phyloP scores from a whole-genome alignment of 2,113 vertebrate genomes.

The Copsychus sechellarum region DNA sequence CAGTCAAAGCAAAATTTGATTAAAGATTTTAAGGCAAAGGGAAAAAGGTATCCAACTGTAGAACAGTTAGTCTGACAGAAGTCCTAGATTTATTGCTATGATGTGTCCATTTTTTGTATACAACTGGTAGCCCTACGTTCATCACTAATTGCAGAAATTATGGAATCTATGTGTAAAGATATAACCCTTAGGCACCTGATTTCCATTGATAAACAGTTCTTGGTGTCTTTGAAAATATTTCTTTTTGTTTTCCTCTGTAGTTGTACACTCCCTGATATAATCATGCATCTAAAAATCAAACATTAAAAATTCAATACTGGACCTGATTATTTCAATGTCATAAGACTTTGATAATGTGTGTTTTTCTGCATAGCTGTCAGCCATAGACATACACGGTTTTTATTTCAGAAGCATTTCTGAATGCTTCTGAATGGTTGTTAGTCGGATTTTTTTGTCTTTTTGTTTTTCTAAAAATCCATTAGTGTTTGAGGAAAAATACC shows the following conservation, averaged over 20 bases:
- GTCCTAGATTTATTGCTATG: neutral
- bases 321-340: neutral
- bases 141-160: neutral
- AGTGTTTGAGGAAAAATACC: slow-evolving; percentile 36
- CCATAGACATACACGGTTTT: neutral
- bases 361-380: neutral
- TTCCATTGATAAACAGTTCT: neutral
- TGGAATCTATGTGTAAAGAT: neutral
- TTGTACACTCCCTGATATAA: neutral
- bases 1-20: neutral
- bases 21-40: neutral
- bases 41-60: neutral
- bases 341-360: neutral
- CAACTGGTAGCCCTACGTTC: neutral
- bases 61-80: neutral
- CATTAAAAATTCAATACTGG: neutral
- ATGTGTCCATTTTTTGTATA: neutral
- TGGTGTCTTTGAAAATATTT: neutral
- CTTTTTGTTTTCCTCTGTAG: neutral
- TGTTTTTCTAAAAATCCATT: neutral
- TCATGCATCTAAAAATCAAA: neutral
- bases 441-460: neutral
- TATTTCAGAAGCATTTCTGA: neutral
- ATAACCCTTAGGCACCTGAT: neutral
- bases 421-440: neutral